phyloP scores from a whole-genome alignment of 2,113 vertebrate genomes.

The Caranx melampygus region DNA sequence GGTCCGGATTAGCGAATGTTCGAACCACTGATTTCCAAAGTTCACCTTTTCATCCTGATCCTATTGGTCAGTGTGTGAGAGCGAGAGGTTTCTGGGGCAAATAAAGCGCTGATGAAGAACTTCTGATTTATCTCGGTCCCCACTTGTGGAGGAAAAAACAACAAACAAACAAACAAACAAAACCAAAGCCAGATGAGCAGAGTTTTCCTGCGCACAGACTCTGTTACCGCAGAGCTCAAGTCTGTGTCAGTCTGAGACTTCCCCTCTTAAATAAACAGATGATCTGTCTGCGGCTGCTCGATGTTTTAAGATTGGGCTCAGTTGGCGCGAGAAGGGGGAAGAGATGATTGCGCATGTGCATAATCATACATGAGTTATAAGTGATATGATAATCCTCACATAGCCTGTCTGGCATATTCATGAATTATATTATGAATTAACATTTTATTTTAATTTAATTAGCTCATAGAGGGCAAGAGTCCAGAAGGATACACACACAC shows the following conservation, averaged over 20 bases:
- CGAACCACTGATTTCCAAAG: slow-evolving; percentile 31
- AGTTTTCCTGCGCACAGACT: background rate
- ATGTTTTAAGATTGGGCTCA: slow-evolving; percentile 60
- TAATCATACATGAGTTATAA: slow-evolving; percentile 15
- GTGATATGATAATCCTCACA: slow-evolving; percentile 13
- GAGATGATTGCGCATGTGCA: slow-evolving; percentile 65
- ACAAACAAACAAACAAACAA: no score
- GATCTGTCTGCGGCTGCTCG: slow-evolving; percentile 53
- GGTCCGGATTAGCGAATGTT: slow-evolving; percentile 32
- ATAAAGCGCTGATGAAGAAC: slow-evolving; percentile 1
- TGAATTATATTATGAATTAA: slow-evolving; percentile 16
- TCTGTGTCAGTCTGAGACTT: background rate
- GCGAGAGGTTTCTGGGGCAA: slow-evolving; percentile 23
- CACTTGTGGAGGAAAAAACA: background rate
- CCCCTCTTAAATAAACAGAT: slow-evolving; percentile 31
- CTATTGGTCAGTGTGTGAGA: slow-evolving; percentile 23
- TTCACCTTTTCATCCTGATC: slow-evolving; percentile 62
- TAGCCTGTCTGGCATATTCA: background rate
- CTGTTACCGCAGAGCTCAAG: slow-evolving; percentile 7
- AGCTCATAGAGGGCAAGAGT: slow-evolving; percentile 3
- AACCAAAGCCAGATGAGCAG: background rate
- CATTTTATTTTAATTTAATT: slow-evolving; percentile 5
- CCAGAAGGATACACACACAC: background rate
- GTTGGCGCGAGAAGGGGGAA: slow-evolving; percentile 50
- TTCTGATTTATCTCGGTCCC: slow-evolving; percentile 28